Percentiles rank a stretch among this genome's conserved stretches.
Conservation (phyloP, 1,140 invertebrate genomes). For the Pseudomyrmex cubaensis region DNA sequence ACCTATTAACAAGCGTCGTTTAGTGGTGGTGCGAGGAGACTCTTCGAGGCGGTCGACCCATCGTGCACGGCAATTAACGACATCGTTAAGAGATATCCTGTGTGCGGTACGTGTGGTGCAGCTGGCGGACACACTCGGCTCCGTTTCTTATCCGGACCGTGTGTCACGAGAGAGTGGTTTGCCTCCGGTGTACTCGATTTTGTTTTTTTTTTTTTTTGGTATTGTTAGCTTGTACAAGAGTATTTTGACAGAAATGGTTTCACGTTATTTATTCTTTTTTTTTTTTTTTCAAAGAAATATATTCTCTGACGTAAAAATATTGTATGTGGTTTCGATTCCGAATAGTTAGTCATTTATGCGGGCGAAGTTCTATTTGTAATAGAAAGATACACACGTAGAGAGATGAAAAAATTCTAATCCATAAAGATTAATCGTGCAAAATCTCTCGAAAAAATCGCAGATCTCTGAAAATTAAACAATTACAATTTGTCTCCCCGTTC, state of each 20-base stretch:
- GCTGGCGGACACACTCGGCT: constrained; percentile 23
- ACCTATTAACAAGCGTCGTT: neutral
- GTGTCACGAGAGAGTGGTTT: constrained; percentile 44
- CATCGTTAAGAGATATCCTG: constrained; percentile 42
- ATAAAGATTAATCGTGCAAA: too few relatives aligned
- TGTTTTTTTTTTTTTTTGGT: too few relatives aligned
- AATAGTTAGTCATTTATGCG: too few relatives aligned
- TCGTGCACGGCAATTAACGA: constrained; percentile 35
- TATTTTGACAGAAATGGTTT: constrained; percentile 7
- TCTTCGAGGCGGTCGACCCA: constrained; percentile 23
- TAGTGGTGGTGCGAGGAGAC: constrained; percentile 1
- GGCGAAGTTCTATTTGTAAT: too few relatives aligned
- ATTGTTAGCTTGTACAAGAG: constrained; percentile 10
- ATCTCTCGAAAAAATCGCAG: too few relatives aligned
- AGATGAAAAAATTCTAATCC: too few relatives aligned
- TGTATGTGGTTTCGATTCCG: too few relatives aligned
- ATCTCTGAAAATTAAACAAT: constrained; percentile 10
- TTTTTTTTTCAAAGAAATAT: too few relatives aligned
- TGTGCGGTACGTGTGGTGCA: constrained; percentile 41
- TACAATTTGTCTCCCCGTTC: neutral
- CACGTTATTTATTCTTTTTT: too few relatives aligned
- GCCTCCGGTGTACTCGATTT: constrained; percentile 49
- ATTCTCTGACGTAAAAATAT: too few relatives aligned
- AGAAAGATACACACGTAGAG: too few relatives aligned
- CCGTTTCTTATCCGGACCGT: constrained; percentile 31